Evolutionary conservation across 1,140 invertebrate genomes (phyloP).

Genomic region (Doryteuthis pealeii): DNA sequence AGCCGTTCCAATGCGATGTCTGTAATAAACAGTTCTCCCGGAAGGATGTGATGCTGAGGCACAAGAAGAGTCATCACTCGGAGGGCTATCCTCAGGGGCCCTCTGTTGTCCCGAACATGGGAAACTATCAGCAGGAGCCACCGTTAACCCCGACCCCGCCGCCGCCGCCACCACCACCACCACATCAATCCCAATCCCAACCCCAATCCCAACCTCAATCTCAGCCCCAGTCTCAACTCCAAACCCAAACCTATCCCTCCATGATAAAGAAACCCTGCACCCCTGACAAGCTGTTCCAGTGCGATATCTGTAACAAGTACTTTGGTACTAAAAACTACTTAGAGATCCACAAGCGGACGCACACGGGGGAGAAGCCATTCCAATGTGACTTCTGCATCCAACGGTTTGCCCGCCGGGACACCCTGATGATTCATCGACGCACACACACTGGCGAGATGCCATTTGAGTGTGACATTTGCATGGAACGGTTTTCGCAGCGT

Average conservation of each 20-base stretch:
- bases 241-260: not conserved
- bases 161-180: no score
- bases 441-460: conserved; percentile 12
- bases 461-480: conserved; percentile 1
- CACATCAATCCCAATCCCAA: no score
- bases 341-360: conserved; percentile 54
- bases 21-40: conserved; percentile 87
- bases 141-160: no score
- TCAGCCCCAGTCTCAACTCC: not conserved
- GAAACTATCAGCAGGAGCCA: no score
- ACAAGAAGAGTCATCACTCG: conserved; percentile 81
- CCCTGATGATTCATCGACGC: not conserved
- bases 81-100: conserved; percentile 14
- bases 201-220: no score
- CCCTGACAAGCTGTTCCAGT: conserved; percentile 13
- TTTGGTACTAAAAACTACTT: conserved; percentile 31
- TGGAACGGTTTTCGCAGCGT: conserved; percentile 67
- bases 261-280: not conserved
- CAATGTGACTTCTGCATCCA: conserved; percentile 76
- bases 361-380: conserved; percentile 85
- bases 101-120: not conserved
- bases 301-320: conserved; percentile 30
- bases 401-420: not conserved
- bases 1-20: conserved; percentile 82
- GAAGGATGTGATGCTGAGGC: conserved; percentile 85